phyloP scores from a whole-genome alignment of 1,140 invertebrate genomes.

The Lanistes nyassanus region DNA sequence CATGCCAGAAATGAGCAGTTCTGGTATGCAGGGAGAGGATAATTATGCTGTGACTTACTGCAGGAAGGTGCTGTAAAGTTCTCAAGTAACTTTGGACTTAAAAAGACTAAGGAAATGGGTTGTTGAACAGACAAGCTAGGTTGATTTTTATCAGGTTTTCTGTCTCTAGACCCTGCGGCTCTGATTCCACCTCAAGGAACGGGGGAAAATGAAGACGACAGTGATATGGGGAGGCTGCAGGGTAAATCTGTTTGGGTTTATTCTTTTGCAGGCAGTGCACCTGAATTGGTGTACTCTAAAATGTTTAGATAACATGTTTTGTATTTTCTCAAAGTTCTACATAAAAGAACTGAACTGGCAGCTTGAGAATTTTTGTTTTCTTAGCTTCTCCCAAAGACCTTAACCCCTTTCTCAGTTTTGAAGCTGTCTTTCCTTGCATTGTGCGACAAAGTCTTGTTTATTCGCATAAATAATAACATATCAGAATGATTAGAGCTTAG shows the following conservation, averaged over 20 bases:
- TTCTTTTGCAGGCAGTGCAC: background rate
- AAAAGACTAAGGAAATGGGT: too few species aligned
- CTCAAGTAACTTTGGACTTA: too few species aligned
- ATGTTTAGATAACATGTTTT: background rate
- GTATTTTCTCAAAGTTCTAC: background rate
- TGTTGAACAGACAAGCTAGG: too few species aligned
- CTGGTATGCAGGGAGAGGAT: too few species aligned
- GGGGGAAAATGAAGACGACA: conserved; percentile 66
- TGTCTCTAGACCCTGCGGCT: conserved; percentile 28
- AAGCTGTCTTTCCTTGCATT: conserved; percentile 10
- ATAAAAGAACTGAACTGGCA: background rate
- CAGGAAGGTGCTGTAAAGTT: too few species aligned
- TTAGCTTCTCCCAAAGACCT: background rate
- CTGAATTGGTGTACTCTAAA: background rate
- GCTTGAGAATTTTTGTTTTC: background rate
- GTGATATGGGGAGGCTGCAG: conserved; percentile 68
- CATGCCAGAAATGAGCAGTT: too few species aligned
- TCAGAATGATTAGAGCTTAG: too few species aligned
- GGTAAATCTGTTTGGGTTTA: conserved; percentile 40
- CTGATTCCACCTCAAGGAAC: conserved; percentile 44
- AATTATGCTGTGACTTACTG: too few species aligned
- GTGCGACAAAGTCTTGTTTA: too few species aligned
- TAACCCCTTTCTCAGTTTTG: background rate
- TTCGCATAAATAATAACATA: too few species aligned
- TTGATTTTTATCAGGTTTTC: conserved; percentile 1